Evolutionary conservation across 2,888 invertebrate species (phyloP).

Genomic region (Argyresthia goedartella): DNA sequence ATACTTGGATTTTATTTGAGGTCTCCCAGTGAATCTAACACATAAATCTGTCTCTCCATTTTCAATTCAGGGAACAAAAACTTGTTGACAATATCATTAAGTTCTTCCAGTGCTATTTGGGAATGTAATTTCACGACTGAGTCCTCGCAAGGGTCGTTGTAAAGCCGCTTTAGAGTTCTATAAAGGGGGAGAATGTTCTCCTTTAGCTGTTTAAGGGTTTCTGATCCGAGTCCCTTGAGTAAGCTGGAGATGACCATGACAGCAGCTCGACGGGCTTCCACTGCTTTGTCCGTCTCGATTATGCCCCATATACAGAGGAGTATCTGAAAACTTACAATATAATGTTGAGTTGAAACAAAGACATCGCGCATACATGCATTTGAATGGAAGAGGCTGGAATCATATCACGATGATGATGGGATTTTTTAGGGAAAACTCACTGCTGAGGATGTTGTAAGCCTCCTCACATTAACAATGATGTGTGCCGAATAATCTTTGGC

Average conservation of each 20-base stretch:
- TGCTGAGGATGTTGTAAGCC: too few species aligned
- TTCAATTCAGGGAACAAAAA: slow-evolving; percentile 71
- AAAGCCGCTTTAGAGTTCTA: slow-evolving; percentile 75
- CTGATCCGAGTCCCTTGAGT: slow-evolving; percentile 80
- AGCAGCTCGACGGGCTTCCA: slow-evolving; percentile 83
- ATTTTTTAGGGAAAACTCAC: too few species aligned
- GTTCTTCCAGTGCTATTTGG: slow-evolving; percentile 81
- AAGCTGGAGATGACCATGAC: slow-evolving; percentile 82
- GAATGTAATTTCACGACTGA: slow-evolving; percentile 78
- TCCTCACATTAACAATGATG: too few species aligned
- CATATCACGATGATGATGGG: too few species aligned
- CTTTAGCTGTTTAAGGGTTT: slow-evolving; percentile 75
- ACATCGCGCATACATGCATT: too few species aligned
- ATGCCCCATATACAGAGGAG: slow-evolving; percentile 77
- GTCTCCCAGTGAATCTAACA: slow-evolving; percentile 25
- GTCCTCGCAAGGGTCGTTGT: slow-evolving; percentile 75
- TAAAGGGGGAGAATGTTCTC: slow-evolving; percentile 78
- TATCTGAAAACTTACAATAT: slow-evolving; percentile 61
- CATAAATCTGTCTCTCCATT: slow-evolving; percentile 70
- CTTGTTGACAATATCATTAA: slow-evolving; percentile 76
- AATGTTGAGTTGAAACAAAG: too few species aligned
- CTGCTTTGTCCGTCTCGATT: slow-evolving; percentile 77
- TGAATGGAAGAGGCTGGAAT: too few species aligned
- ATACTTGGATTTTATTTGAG: slow-evolving; percentile 29
- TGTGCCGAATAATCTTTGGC: too few species aligned